Evolutionary conservation across 2,888 invertebrate genomes (phyloP).

Genomic region (Torymus tubicola): DNA sequence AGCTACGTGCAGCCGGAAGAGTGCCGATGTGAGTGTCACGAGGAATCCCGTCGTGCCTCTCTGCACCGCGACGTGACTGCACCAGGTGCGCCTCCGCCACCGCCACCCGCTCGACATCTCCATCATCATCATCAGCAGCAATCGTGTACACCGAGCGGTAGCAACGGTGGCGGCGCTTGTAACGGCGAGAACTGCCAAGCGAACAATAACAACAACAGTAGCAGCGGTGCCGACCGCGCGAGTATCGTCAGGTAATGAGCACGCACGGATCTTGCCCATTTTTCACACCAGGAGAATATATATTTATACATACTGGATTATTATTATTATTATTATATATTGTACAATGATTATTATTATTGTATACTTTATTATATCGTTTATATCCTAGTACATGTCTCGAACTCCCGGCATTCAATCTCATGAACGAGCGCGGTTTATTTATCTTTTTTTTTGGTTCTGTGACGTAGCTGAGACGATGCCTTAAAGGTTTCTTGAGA

Average conservation of each 20-base stretch:
- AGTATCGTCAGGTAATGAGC: slow-evolving; percentile 74
- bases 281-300: slow-evolving; percentile 41
- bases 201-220: not conserved
- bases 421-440: no score
- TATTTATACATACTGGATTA: not conserved
- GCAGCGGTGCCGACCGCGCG: slow-evolving; percentile 64
- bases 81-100: slow-evolving; percentile 53
- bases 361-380: no score
- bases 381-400: no score
- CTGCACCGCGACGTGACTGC: slow-evolving; percentile 49
- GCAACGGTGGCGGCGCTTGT: slow-evolving; percentile 54
- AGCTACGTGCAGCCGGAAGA: slow-evolving; percentile 92
- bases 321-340: not conserved
- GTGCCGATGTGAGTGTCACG: slow-evolving; percentile 92
- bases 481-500: no score
- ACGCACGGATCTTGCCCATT: slow-evolving; percentile 59
- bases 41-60: slow-evolving; percentile 75
- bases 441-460: no score
- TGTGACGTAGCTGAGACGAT: no score
- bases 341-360: no score
- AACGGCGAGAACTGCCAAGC: slow-evolving; percentile 46
- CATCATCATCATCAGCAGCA: slow-evolving; percentile 62
- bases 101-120: slow-evolving; percentile 66
- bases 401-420: no score
- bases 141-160: not conserved